A percentile compares a stretch with the other conserved stretches of the same genome.
Conservation (phyloP, 2,113 vertebrate species). For the Sinocyclocheilus anophthalmus region DNA sequence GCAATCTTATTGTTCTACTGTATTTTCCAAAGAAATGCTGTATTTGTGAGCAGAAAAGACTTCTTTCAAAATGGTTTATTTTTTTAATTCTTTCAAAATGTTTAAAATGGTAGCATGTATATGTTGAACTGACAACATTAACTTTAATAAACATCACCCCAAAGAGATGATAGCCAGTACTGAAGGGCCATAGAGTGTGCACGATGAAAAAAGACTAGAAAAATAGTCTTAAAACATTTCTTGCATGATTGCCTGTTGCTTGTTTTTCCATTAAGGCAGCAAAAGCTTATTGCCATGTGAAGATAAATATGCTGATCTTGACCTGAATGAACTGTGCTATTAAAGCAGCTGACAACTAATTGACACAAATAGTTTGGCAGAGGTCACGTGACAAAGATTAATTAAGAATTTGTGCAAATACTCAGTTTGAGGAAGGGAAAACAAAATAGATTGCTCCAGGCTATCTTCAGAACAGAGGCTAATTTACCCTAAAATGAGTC, state of each 20-base stretch:
- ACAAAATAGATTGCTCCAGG: constrained; percentile 27
- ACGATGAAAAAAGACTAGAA: not conserved
- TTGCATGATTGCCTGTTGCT: not conserved
- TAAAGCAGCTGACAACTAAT: constrained; percentile 35
- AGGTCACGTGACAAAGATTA: constrained; percentile 43
- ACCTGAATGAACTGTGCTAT: constrained; percentile 19
- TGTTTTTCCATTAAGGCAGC: not conserved
- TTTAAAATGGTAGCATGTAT: too few relatives aligned
- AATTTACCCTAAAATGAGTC: constrained; percentile 56
- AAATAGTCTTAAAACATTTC: not conserved
- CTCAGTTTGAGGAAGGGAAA: not conserved
- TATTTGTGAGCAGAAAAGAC: too few relatives aligned
- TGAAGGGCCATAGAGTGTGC: not conserved
- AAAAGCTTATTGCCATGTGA: not conserved
- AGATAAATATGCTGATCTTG: constrained; percentile 20
- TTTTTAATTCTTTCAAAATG: too few relatives aligned
- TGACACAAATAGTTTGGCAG: constrained; percentile 16
- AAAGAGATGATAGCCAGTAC: too few relatives aligned
- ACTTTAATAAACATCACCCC: too few relatives aligned
- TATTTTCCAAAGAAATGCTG: too few relatives aligned
- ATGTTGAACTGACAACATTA: too few relatives aligned
- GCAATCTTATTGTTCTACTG: too few relatives aligned
- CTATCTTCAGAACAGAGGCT: constrained; percentile 28
- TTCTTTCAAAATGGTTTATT: too few relatives aligned
- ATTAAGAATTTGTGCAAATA: constrained; percentile 45